Evolutionary conservation across 1,140 invertebrate species (phyloP).

Genomic region (Papilio machaon): DNA sequence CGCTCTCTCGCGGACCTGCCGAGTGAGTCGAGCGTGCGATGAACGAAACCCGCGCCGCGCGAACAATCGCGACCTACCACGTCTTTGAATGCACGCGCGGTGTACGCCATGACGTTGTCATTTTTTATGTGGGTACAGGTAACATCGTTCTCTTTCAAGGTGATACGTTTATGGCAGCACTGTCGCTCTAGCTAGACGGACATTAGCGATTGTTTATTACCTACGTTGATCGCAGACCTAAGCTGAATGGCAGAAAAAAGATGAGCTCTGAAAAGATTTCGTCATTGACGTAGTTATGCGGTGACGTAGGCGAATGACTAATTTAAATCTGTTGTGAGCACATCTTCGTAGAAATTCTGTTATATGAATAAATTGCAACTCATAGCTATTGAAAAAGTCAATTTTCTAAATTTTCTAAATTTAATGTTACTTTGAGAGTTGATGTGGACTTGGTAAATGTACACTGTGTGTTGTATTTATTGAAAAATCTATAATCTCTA

Average conservation of each 20-base stretch:
- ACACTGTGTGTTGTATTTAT: background rate
- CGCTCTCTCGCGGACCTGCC: conserved; percentile 47
- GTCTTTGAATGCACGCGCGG: conserved; percentile 30
- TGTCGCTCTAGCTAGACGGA: background rate
- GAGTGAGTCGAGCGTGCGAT: conserved; percentile 42
- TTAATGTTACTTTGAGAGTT: background rate
- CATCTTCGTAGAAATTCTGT: background rate
- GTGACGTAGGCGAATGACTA: conserved; percentile 25
- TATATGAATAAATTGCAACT: background rate
- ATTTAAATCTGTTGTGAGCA: conserved; percentile 6
- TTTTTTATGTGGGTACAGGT: conserved; percentile 37
- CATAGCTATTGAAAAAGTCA: background rate
- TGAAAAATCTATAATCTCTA: background rate
- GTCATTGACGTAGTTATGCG: conserved; percentile 10
- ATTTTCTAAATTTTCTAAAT: background rate
- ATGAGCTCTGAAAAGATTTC: conserved; percentile 28
- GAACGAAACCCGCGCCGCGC: conserved; percentile 43
- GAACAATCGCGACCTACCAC: conserved; percentile 41
- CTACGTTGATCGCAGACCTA: background rate
- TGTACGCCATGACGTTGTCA: conserved; percentile 30
- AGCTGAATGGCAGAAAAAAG: conserved; percentile 18
- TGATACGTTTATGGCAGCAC: conserved; percentile 28
- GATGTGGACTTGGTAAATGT: too few relatives aligned
- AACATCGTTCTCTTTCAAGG: conserved; percentile 35
- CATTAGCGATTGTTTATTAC: conserved; percentile 26